These are phyloP conservation scores for Drosophila pseudotalamancana DNA, from an alignment of 2,888 invertebrate species.

Conservation along the genomic window DNA sequence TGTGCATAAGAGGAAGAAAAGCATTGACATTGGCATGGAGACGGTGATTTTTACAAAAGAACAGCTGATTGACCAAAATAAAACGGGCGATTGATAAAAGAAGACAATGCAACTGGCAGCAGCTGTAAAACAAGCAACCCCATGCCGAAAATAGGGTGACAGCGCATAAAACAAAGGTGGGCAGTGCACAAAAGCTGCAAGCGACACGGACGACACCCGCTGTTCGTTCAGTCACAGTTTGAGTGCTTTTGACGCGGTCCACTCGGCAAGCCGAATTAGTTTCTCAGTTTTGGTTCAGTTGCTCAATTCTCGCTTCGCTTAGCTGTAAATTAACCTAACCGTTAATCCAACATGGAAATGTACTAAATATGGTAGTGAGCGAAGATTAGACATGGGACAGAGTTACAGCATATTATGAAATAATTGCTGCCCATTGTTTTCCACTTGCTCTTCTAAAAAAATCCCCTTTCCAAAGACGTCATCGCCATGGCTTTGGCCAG, in stretches of 20 bases:
- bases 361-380: slow-evolving; percentile 4
- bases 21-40: slow-evolving; percentile 1
- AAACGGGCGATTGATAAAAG: slow-evolving; percentile 17
- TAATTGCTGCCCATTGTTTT: slow-evolving; percentile 20
- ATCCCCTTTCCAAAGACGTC: slow-evolving; percentile 18
- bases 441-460: slow-evolving; percentile 13
- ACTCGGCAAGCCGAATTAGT: slow-evolving; percentile 14
- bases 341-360: slow-evolving; percentile 7
- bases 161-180: slow-evolving; percentile 30
- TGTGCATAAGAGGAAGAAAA: background rate
- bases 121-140: slow-evolving; percentile 48
- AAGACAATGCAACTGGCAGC: slow-evolving; percentile 17
- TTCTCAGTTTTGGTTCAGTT: slow-evolving; percentile 18
- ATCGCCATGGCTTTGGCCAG: slow-evolving; percentile 79
- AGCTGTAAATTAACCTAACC: slow-evolving; percentile 1
- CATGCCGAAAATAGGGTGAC: slow-evolving; percentile 12
- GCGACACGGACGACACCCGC: slow-evolving; percentile 13
- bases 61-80: slow-evolving; percentile 40
- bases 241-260: slow-evolving; percentile 18
- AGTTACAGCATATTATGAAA: slow-evolving; percentile 52
- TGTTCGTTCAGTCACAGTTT: slow-evolving; percentile 16
- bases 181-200: slow-evolving; percentile 41
- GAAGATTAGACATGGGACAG: slow-evolving; percentile 11
- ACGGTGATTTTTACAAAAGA: slow-evolving; percentile 7
- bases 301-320: slow-evolving; percentile 12